These are phyloP conservation scores for Thamnophis elegans DNA, from an alignment of 2,797 vertebrate species.

Conservation along the genomic window DNA sequence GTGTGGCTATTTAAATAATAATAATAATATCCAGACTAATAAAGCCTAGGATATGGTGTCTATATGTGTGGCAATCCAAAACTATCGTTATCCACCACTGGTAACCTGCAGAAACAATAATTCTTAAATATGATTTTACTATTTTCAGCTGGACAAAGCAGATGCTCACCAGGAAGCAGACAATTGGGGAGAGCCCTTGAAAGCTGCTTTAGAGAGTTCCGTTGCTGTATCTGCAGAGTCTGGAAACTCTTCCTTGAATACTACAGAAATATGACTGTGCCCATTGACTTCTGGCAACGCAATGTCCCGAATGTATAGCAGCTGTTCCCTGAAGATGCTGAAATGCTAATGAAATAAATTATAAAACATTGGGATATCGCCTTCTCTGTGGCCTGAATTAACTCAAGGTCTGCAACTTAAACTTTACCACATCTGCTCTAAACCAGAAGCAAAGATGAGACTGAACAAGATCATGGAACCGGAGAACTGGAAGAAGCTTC, in stretches of 20 bases:
- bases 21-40: background rate
- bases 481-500: background rate
- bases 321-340: background rate
- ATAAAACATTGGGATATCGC: background rate
- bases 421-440: background rate
- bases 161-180: rapidly evolving
- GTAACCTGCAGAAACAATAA: background rate
- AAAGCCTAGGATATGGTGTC: background rate
- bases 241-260: slow-evolving; percentile 74
- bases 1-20: background rate
- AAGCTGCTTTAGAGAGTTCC: slow-evolving; percentile 76
- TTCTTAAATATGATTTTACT: background rate
- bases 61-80: background rate
- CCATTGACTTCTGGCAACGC: background rate
- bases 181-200: slow-evolving; percentile 69
- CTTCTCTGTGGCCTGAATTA: background rate
- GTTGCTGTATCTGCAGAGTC: slow-evolving; percentile 53
- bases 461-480: background rate
- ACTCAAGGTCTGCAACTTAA: background rate
- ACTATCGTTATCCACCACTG: background rate
- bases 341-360: slow-evolving; percentile 44
- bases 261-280: slow-evolving; percentile 78
- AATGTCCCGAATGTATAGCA: background rate
- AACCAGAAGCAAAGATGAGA: background rate
- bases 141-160: background rate